phyloP scores from a whole-genome alignment of 2,113 vertebrate species.

The Potamarius usumacintae region DNA sequence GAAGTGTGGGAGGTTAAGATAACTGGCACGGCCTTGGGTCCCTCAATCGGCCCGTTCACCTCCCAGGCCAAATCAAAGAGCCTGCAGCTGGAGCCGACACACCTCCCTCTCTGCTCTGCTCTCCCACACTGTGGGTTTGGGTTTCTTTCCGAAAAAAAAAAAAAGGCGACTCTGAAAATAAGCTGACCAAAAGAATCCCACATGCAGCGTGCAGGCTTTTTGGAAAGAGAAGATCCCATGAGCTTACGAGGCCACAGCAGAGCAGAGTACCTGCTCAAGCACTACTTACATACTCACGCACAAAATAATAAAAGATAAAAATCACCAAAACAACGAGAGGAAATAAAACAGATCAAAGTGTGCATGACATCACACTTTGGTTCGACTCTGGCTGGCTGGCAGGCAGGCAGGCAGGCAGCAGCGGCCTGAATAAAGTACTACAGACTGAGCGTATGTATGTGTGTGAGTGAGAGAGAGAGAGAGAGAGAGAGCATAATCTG shows the following conservation, averaged over 20 bases:
- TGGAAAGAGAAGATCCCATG: not conserved
- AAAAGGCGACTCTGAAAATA: constrained; percentile 67
- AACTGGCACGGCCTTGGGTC: constrained; percentile 70
- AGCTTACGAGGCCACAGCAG: not conserved
- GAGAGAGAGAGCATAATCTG: constrained; percentile 38
- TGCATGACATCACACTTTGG: constrained; percentile 23
- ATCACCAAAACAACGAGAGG: not conserved
- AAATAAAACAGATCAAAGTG: constrained; percentile 35
- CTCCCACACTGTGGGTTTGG: constrained; percentile 39
- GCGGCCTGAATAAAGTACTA: constrained; percentile 18
- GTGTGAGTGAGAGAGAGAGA: not conserved
- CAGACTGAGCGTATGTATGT: not conserved
- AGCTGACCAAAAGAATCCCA: constrained; percentile 56
- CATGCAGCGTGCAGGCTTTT: not conserved
- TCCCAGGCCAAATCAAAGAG: constrained; percentile 72
- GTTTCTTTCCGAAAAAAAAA: constrained; percentile 48
- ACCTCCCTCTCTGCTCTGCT: constrained; percentile 48
- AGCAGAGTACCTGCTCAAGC: constrained; percentile 14
- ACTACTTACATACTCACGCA: not conserved
- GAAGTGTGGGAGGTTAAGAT: constrained; percentile 85
- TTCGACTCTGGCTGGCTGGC: constrained; percentile 22
- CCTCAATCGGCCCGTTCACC: constrained; percentile 70
- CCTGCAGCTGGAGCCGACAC: constrained; percentile 68
- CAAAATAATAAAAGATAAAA: not conserved
- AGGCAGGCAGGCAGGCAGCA: not conserved